Base-by-base conservation (phyloP, 2,797 vertebrate species). In the Syngnathus rostellatus region DNA sequence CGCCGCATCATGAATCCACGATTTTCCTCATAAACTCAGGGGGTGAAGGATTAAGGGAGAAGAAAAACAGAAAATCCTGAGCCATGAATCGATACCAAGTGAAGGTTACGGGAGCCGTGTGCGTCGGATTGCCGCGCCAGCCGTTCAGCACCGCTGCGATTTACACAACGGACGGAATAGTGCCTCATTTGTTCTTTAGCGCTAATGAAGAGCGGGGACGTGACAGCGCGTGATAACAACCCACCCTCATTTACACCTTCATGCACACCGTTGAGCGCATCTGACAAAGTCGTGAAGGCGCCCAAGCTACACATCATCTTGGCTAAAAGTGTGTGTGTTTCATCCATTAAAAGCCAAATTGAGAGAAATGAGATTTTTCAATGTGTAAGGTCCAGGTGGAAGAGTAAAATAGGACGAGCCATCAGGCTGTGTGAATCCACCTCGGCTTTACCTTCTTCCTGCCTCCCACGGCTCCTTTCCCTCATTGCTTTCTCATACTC, bases 11-110 rank as follows among this genome's bases (percentile, higher is more conserved):
- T 23, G 50, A 53, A 23, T 53, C 19, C 50, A 17, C 31, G 0
- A 75, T 76, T 59, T 23, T 17, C 21, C 2, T 53, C 21, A 53
- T n/a, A 8, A 7, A n/a, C 19, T 53, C 8, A n/a, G 2, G 19
- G 19, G 87, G 65, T 76, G 79, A 84, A 71, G 73, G 53, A 23
- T 50, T 66, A 74, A 78, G 68, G 75, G 50, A 53, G n/a, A 83
- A 73, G 77, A 84, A 16, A 85, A 86, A 82, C 74, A 82, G 85
- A 86, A 69, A 66, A 84, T 70, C 76, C 80, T 81, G 74, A 76
- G 59, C 61, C 23, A 23, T 8, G 46, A 66, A 62, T 76, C 75
- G 70, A 76, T 73, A 76, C 46, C 61, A 70, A 77, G 85, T 83
- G 81, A 87, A 87, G 82, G 80, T 81, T 78, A 83, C 60, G 66